Percentiles rank a stretch among this genome's conserved stretches.
phyloP scores from a whole-genome alignment of 2,797 vertebrate species.

The Perodicticus potto region DNA sequence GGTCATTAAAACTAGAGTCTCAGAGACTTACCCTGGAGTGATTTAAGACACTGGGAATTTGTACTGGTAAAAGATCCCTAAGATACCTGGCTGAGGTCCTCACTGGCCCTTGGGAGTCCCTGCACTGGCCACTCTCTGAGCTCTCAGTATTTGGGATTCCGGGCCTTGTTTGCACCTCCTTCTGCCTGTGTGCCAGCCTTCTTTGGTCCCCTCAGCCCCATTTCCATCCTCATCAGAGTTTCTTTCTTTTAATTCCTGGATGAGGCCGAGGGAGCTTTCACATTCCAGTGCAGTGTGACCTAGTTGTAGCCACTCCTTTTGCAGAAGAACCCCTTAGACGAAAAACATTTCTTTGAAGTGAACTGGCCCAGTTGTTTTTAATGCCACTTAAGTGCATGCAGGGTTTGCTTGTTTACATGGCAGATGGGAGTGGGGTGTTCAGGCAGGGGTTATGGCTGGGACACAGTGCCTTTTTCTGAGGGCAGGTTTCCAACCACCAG shows the following conservation, averaged over 20 bases:
- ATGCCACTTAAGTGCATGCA: background rate
- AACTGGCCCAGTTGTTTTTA: background rate
- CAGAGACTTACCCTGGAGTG: background rate
- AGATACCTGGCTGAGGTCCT: background rate
- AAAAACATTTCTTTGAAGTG: background rate
- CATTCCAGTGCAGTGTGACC: slow-evolving; percentile 30
- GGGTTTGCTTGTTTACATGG: slow-evolving; percentile 52
- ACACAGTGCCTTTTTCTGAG: background rate
- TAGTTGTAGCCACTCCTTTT: background rate
- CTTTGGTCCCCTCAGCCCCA: background rate
- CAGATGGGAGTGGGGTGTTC: background rate
- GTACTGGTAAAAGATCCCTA: background rate
- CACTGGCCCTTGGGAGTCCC: background rate
- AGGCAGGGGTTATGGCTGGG: slow-evolving; percentile 40
- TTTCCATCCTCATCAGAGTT: background rate
- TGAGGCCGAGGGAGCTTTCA: background rate
- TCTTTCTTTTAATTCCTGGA: background rate
- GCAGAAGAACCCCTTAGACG: slow-evolving; percentile 24
- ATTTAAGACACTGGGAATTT: background rate
- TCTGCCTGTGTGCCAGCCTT: background rate
- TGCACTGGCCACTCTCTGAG: background rate
- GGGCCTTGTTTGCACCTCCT: background rate
- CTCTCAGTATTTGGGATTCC: background rate
- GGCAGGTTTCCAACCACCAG: slow-evolving; percentile 14
- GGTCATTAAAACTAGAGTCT: background rate